phyloP scores from a whole-genome alignment of 1,140 invertebrate species.

The Drosophila jambulina region DNA sequence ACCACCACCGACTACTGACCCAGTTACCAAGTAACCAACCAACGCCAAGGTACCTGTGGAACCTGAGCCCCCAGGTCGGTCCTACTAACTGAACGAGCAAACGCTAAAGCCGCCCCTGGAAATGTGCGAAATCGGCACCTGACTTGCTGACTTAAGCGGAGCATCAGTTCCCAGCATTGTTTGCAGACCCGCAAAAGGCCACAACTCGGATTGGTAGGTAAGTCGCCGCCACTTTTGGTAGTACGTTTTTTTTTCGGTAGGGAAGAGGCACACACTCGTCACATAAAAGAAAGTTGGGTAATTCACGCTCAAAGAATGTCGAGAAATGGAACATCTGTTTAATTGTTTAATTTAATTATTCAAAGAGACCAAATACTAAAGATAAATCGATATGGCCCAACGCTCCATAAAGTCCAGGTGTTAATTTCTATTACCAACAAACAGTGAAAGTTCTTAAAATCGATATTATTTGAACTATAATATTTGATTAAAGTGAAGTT shows the following conservation, averaged over 20 bases:
- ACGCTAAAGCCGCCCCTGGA: constrained; percentile 12
- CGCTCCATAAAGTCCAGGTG: neutral
- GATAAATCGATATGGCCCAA: constrained; percentile 1
- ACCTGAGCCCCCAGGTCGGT: neutral
- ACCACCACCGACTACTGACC: constrained; percentile 6
- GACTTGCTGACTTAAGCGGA: constrained; percentile 12
- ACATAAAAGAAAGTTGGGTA: constrained; percentile 40
- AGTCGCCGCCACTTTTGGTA: constrained; percentile 23
- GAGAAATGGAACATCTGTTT: constrained; percentile 8
- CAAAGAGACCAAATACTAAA: constrained; percentile 4
- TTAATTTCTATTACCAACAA: neutral
- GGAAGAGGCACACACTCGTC: neutral
- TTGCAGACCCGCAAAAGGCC: neutral
- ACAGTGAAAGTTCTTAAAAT: constrained; percentile 10
- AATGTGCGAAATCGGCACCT: constrained; percentile 46
- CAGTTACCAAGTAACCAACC: constrained; percentile 5
- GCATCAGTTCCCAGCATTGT: constrained; percentile 17
- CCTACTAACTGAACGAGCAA: constrained; percentile 36
- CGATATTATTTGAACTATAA: neutral
- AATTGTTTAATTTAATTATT: constrained; percentile 16
- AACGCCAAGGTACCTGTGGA: constrained; percentile 5
- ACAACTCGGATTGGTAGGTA: constrained; percentile 45
- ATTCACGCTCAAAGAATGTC: neutral
- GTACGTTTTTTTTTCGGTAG: constrained; percentile 2
- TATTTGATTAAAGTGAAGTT: no score